These are phyloP conservation scores for Dolichopus griseipennis DNA, from an alignment of 2,888 invertebrate genomes.

Conservation along the genomic window DNA sequence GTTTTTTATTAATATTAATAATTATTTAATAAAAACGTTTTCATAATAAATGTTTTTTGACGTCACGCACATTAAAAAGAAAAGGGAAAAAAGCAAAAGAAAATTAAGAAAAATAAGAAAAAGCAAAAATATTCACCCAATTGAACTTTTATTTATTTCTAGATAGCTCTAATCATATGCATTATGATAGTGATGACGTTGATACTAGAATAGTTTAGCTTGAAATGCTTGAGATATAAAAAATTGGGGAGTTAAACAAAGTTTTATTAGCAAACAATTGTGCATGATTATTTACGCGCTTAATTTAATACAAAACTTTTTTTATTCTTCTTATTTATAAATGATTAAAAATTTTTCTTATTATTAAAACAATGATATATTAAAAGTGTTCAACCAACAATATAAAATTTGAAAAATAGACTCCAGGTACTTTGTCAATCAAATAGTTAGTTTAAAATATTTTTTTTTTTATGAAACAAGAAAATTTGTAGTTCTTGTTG, in stretches of 20 bases:
- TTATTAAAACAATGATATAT: neutral
- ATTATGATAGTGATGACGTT: constrained; percentile 3
- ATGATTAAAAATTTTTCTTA: neutral
- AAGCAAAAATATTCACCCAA: neutral
- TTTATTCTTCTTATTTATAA: neutral
- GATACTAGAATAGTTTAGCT: neutral
- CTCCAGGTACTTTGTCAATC: no score
- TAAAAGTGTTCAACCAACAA: neutral
- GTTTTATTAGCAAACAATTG: neutral
- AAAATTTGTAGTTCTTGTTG: no score
- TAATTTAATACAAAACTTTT: neutral
- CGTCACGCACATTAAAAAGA: neutral
- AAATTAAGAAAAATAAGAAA: neutral
- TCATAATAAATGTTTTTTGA: neutral
- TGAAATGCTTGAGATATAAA: neutral
- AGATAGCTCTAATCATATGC: neutral
- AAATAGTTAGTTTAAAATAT: no score
- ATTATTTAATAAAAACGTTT: neutral
- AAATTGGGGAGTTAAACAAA: no score
- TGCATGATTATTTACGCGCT: constrained; percentile 6
- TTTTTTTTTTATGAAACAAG: no score
- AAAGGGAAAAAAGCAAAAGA: no score
- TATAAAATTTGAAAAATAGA: no score
- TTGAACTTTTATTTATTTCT: neutral
- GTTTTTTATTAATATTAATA: neutral